These are phyloP conservation scores for Malurus alboscapulatus DNA, from an alignment of 2,113 vertebrate species.

Conservation along the genomic window DNA sequence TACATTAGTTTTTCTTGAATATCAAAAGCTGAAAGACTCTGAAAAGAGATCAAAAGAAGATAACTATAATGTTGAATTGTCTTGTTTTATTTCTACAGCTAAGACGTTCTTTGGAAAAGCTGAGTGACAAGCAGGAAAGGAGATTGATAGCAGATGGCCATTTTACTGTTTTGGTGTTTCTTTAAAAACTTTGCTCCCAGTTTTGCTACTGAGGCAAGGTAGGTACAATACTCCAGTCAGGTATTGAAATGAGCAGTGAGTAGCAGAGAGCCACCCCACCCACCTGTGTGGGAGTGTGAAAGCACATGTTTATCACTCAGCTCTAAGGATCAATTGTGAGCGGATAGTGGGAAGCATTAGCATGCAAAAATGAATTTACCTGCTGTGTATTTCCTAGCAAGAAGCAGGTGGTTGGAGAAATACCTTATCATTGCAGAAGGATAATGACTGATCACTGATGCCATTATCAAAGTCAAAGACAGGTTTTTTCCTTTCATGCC, in stretches of 20 bases:
- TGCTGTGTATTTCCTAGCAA: background rate
- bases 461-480: background rate
- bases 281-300: background rate
- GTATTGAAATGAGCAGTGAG: background rate
- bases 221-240: background rate
- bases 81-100: background rate
- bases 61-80: background rate
- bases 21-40: background rate
- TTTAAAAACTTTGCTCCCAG: background rate
- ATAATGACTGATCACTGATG: background rate
- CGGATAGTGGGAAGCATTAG: background rate
- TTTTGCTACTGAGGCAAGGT: background rate
- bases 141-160: background rate
- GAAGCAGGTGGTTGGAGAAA: background rate
- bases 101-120: background rate
- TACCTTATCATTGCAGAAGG: background rate
- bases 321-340: background rate
- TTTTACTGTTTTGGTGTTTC: background rate
- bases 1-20: background rate
- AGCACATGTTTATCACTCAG: background rate
- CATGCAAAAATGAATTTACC: background rate
- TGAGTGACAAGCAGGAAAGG: background rate
- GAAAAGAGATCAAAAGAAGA: background rate
- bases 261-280: background rate
- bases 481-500: rapidly evolving